Base-by-base conservation (phyloP, 2,797 vertebrate species). In the Dendrocincla fuliginosa region DNA sequence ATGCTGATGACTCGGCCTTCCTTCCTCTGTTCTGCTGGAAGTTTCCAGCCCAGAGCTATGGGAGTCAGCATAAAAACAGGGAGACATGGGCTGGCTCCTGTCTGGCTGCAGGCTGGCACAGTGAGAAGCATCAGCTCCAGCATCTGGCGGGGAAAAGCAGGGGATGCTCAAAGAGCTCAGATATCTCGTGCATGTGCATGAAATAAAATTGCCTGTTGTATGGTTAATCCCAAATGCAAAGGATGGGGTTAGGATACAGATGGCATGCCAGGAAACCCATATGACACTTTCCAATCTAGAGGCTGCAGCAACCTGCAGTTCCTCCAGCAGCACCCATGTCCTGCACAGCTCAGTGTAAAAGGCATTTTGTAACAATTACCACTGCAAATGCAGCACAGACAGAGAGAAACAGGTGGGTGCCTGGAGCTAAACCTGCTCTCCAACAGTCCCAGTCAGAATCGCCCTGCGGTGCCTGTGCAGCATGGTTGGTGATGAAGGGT, bases 201-300 rank as follows among this genome's bases (percentile, higher is more conserved):
- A 25, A 44, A 64, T 44, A 37, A 55, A 61, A 9, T 11, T n/a
- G 8, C 4, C 22, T 22, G 9, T 39, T 12, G 70, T n/a, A 3
- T 23, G 3, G 3, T 33, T 41, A 70, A 11, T 5, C 33, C 28
- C 32, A 32, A 47, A 67, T 80, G 44, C 18, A 59, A 67, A 81
- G 42, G 24, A 23, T 30, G 5, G 28, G 5, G 2, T 60, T 70
- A 37, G 56, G 64, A 16, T 8, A 15, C 44, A 30, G 53, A 30
- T 0, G 0, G 24, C 13, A 11, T 9, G 16, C 47, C 11, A 2
- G 11, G 20, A 25, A 79, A 52, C 19, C 52, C n/a, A 5, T 1
- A 1, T 3, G 10, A 7, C 3, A 4, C 30, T 75, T 41, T 15
- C 16, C 35, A 42, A 0, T 13, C 10, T 42, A 64, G 76, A 74